Percentiles rank a stretch among this genome's conserved stretches.
Conservation (phyloP, 1,140 invertebrate genomes). For the Drosophila azteca region DNA sequence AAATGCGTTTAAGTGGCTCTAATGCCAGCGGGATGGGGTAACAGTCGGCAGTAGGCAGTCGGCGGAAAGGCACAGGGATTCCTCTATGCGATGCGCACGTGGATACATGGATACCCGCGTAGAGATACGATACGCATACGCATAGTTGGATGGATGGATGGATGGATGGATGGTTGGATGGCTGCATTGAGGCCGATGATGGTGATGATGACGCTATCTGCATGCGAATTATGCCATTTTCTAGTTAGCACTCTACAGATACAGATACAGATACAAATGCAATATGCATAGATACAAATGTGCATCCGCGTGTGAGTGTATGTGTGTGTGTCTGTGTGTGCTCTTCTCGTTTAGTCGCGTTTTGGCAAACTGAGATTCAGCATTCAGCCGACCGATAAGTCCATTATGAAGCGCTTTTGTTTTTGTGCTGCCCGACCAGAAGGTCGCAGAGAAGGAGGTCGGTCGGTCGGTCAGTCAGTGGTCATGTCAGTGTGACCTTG, state of each 20-base stretch:
- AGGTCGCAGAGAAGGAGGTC: slow-evolving; percentile 15
- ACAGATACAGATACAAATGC: neutral
- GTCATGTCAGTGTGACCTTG: slow-evolving; percentile 18
- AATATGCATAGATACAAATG: neutral
- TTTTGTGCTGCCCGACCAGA: slow-evolving; percentile 18
- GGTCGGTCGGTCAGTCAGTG: neutral
- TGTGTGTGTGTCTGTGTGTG: slow-evolving; percentile 7
- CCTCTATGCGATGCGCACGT: slow-evolving; percentile 48
- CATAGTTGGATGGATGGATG: neutral
- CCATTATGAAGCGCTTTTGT: slow-evolving; percentile 34
- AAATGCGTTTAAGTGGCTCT: slow-evolving; percentile 79
- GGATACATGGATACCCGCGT: slow-evolving; percentile 32
- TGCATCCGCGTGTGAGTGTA: neutral
- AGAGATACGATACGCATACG: neutral
- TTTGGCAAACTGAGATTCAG: slow-evolving; percentile 60
- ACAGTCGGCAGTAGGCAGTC: neutral
- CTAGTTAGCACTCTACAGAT: slow-evolving; percentile 12
- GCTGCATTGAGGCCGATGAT: slow-evolving; percentile 5
- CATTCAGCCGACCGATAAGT: slow-evolving; percentile 63
- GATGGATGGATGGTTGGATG: neutral
- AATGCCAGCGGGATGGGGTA: slow-evolving; percentile 72
- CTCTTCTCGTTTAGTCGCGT: slow-evolving; percentile 52
- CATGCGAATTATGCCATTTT: slow-evolving; percentile 50
- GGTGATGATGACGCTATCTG: slow-evolving; percentile 14
- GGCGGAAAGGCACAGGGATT: slow-evolving; percentile 22